Conservation (phyloP, 2,888 invertebrate species). For the Hecatera dysodea region DNA sequence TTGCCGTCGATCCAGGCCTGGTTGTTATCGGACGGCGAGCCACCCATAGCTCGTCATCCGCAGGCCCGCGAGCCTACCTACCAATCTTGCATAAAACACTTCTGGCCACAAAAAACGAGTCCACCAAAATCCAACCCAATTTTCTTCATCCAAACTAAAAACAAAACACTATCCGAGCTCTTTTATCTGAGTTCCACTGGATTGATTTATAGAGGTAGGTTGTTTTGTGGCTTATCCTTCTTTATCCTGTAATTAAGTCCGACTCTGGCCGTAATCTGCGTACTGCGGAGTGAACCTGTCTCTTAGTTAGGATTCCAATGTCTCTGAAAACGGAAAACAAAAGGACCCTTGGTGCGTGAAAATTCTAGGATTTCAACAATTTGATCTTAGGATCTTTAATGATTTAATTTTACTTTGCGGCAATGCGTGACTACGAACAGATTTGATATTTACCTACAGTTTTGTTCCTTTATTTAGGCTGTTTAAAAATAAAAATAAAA, state of each 20-base stretch:
- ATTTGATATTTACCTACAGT: too few species aligned
- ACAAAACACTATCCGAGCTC: constrained; percentile 47
- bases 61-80: too few species aligned
- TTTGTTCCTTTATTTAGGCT: too few species aligned
- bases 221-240: constrained; percentile 80
- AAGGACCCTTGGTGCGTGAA: constrained; percentile 5
- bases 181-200: constrained; percentile 74
- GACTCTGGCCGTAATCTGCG: constrained; percentile 77
- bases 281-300: constrained; percentile 69
- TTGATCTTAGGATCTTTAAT: too few species aligned
- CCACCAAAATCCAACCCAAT: constrained; percentile 14
- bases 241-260: constrained; percentile 84
- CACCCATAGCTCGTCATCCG: too few species aligned
- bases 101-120: constrained; percentile 4
- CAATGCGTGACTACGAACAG: too few species aligned
- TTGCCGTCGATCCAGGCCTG: too few species aligned
- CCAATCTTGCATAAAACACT: constrained; percentile 14
- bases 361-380: neutral
- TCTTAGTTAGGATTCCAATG: constrained; percentile 62
- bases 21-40: too few species aligned
- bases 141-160: constrained; percentile 19
- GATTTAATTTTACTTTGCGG: too few species aligned
- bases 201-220: constrained; percentile 83
- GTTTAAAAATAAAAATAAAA: neutral
- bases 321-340: constrained; percentile 56